Base-by-base conservation (phyloP, 2,797 vertebrate species). In the Taeniopygia guttata region DNA sequence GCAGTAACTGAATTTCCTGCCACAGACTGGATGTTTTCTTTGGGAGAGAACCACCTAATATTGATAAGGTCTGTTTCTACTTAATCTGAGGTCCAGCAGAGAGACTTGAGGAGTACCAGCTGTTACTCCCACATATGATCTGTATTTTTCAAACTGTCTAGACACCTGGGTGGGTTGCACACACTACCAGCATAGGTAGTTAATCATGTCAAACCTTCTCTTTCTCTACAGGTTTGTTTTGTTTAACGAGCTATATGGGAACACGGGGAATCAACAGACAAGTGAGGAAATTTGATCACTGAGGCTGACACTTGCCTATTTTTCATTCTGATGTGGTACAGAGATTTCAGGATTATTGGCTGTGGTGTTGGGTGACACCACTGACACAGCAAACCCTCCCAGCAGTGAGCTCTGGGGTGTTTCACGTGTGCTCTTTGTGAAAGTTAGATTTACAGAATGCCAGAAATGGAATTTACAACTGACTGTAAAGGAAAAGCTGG, bases 151-250 rank as follows among this genome's bases (percentile, higher is more conserved):
- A 72, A 91, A 15, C 70, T 73, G 92, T 93, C 94, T 94, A 89
- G 95, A 95, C 91, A 93, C 94, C 91, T 89, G 93, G 90, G 94
- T 96, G 94, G 89, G 82, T 94, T 95, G 76, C 82, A 73, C 59
- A 64, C 40, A 9, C 42, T 52, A 67, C 69, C 66, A 92, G 89
- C 74, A 94, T 52, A 86, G 84, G 69, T 58, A 76, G 84, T 94
- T 88, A 90, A 94, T 93, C 89, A 76, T 77, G 88, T 92, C 92
- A 70, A 67, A 27, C 8, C 0, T 70, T 30, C 82, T 38, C 36
- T 38, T 38, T 66, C 68, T 83, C 21, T 16, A 22, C 68, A 84
- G 91, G 55, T 73, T 93, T 88, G 66, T 23, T 92, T 78, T 83
- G 49, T 81, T 93, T 90, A 79, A 69, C 60, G 70, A 86, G 67